phyloP scores from a whole-genome alignment of 2,113 vertebrate species.

The Malurus melanocephalus region DNA sequence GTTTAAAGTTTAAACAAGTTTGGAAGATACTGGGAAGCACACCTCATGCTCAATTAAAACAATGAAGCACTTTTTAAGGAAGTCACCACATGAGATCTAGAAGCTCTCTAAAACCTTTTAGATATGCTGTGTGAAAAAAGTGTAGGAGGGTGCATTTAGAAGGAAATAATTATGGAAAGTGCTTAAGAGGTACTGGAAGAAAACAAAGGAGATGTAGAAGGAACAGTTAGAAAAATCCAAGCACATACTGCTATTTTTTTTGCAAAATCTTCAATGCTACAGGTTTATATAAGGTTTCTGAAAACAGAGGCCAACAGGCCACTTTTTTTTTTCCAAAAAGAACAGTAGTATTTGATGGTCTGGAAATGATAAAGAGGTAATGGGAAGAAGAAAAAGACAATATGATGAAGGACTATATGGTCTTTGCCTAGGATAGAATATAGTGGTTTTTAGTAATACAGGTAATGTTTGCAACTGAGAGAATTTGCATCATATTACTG shows the following conservation, averaged over 20 bases:
- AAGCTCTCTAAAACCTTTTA: not conserved
- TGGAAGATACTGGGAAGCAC: not conserved
- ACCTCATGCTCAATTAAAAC: not conserved
- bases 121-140: not conserved
- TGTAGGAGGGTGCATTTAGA: not conserved
- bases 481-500: not conserved
- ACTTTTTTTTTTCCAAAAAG: not conserved
- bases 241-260: rapidly evolving
- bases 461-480: not conserved
- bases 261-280: not conserved
- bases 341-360: not conserved
- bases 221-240: not conserved
- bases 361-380: not conserved
- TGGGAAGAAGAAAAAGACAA: not conserved
- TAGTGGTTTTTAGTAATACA: not conserved
- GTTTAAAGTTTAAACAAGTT: not conserved
- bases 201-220: not conserved
- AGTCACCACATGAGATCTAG: not conserved
- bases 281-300: not conserved
- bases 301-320: not conserved
- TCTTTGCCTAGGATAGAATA: not conserved
- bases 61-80: not conserved
- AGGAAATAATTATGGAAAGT: not conserved
- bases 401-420: not conserved
- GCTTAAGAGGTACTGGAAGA: not conserved